phyloP scores from a whole-genome alignment of 1,140 invertebrate species.

The Trichonephila clavata region DNA sequence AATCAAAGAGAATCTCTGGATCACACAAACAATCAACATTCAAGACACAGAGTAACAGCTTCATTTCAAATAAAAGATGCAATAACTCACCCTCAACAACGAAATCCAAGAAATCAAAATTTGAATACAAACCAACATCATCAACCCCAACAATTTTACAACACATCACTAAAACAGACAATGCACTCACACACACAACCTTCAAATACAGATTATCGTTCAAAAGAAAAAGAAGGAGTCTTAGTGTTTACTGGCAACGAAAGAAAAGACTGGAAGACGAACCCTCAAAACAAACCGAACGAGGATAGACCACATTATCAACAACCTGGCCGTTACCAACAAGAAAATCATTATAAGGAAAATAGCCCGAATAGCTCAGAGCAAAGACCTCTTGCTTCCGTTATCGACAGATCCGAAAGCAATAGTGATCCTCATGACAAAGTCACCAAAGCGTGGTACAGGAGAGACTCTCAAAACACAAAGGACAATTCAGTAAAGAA shows the following conservation, averaged over 20 bases:
- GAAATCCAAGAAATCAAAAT: neutral
- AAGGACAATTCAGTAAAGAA: neutral
- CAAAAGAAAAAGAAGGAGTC: neutral
- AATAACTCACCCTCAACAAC: neutral
- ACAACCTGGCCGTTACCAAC: neutral
- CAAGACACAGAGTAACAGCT: neutral
- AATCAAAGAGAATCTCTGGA: neutral
- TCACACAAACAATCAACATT: neutral
- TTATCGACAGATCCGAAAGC: neutral
- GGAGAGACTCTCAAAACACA: neutral
- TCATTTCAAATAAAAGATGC: slow-evolving; percentile 39
- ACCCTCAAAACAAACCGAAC: neutral
- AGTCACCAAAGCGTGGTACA: slow-evolving; percentile 33
- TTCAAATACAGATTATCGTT: neutral
- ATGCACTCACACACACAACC: neutral
- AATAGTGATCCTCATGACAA: slow-evolving; percentile 1
- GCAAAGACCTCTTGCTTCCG: slow-evolving; percentile 2
- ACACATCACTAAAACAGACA: neutral
- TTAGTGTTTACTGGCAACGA: slow-evolving; percentile 33
- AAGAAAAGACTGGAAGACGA: slow-evolving; percentile 33
- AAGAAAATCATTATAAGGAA: neutral
- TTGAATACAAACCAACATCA: neutral
- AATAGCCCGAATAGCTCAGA: neutral
- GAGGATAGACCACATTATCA: neutral
- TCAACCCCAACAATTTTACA: neutral